Percentiles rank a stretch among this genome's conserved stretches.
phyloP scores from a whole-genome alignment of 2,888 invertebrate species.

The Galerucella pusilla region DNA sequence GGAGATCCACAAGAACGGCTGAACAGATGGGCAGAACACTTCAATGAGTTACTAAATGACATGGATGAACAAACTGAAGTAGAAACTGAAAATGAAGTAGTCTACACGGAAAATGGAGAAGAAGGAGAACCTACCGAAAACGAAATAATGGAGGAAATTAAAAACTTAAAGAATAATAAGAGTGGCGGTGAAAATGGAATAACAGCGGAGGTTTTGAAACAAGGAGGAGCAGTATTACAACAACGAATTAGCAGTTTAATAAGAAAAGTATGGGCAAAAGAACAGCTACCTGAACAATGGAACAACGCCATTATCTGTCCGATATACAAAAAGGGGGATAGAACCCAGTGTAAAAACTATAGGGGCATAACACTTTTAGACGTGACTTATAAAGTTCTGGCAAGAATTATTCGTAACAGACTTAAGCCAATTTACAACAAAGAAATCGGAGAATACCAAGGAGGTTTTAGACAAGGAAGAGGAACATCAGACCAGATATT shows the following conservation, averaged over 20 bases:
- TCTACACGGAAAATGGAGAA: neutral
- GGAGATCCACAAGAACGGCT: neutral
- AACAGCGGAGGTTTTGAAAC: neutral
- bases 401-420: too few species aligned
- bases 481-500: too few species aligned
- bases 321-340: constrained; percentile 15
- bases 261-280: neutral
- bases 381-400: neutral
- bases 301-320: constrained; percentile 16
- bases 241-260: constrained; percentile 9
- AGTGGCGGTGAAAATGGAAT: neutral
- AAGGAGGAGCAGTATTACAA: constrained; percentile 13
- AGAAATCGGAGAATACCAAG: too few species aligned
- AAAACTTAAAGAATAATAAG: constrained; percentile 1
- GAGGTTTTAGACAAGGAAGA: too few species aligned
- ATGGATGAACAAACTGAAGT: too few species aligned
- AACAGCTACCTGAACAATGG: constrained; percentile 5
- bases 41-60: too few species aligned
- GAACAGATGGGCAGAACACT: constrained; percentile 1
- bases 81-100: too few species aligned
- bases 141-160: neutral
- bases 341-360: constrained; percentile 9
- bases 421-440: too few species aligned
- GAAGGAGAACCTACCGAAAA: neutral
- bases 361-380: constrained; percentile 8